Evolutionary conservation across 2,888 invertebrate species (phyloP), one percentile per base, ranked within the genome.

Genomic region (Oligia fasciuncula): DNA sequence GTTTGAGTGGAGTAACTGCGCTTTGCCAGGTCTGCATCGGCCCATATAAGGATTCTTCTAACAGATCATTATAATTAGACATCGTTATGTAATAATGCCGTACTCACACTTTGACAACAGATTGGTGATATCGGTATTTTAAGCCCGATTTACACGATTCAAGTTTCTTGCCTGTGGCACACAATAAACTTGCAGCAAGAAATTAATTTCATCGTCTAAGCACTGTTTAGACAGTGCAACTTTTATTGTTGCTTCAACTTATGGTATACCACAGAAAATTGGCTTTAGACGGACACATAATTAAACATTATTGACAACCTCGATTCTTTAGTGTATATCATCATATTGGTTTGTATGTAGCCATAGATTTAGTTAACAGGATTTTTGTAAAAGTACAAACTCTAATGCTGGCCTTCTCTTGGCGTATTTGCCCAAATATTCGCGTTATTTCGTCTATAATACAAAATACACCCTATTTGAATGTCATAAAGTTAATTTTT

Each of bases 261-360:
- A 57, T 23, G 57, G 11, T n/a, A n/a, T n/a, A n/a, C n/a, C 57
- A 57, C 23, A n/a, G n/a, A 57, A 57, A 23, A n/a, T 60, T 2
- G 60, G 2, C 60, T 62, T 29, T 29, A 11, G 6, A 29, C 9
- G 23, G 9, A 3, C 6, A 23, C 9, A 71, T 54, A 74, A 29
- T 23, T 14, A 49, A 46, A 17, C 2, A 67, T 35, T 46, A 23
- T 72, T 46, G 43, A 29, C n/a, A 19, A 43, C 9, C 3, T 29
- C 14, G 0, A 6, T 51, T 70, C 62, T 46, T 14, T 72, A 14
- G 29, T 23, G 14, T 54, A 23, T 71, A 4, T 29, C 72, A 72
- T 6, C 14, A 43, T 43, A 23, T 72, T 57, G 11, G 29, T 76
- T 54, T 54, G 54, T 65, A 76, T 19, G n/a, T 75, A 76, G 63